phyloP scores from a whole-genome alignment of 2,113 vertebrate species.

The Xiphophorus maculatus region DNA sequence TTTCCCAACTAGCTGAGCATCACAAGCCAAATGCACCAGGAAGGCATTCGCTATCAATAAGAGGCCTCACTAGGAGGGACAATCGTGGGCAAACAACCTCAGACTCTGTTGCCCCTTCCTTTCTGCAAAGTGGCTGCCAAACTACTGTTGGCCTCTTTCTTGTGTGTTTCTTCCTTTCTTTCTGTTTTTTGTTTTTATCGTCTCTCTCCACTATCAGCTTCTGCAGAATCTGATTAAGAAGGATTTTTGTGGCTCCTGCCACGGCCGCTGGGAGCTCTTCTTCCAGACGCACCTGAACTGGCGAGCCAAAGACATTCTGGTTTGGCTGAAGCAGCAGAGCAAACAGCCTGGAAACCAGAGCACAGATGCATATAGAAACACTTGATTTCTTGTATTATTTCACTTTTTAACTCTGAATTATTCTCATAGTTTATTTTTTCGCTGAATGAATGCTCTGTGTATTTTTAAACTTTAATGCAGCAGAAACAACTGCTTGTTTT shows the following conservation, averaged over 20 bases:
- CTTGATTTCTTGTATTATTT: too few species aligned
- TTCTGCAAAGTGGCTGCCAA: constrained; percentile 43
- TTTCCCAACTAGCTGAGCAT: constrained; percentile 35
- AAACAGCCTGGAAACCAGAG: constrained; percentile 6
- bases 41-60: constrained; percentile 36
- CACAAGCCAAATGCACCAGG: constrained; percentile 34
- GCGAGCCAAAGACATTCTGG: constrained; percentile 4
- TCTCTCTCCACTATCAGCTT: constrained; percentile 18
- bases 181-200: neutral
- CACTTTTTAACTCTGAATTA: neutral
- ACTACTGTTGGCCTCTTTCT: constrained; percentile 10
- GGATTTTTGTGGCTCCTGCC: constrained; percentile 35
- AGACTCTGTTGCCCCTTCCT: constrained; percentile 29
- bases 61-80: constrained; percentile 35
- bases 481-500: neutral
- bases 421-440: neutral
- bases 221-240: constrained; percentile 60
- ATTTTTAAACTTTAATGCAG: neutral
- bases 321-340: constrained; percentile 23
- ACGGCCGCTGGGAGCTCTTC: constrained; percentile 12
- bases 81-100: constrained; percentile 39
- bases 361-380: neutral
- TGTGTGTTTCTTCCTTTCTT: constrained; percentile 11
- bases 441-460: neutral
- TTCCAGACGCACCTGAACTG: constrained; percentile 26